These are phyloP conservation scores for Neogale vison DNA, from an alignment of 2,113 vertebrate genomes.

Conservation along the genomic window DNA sequence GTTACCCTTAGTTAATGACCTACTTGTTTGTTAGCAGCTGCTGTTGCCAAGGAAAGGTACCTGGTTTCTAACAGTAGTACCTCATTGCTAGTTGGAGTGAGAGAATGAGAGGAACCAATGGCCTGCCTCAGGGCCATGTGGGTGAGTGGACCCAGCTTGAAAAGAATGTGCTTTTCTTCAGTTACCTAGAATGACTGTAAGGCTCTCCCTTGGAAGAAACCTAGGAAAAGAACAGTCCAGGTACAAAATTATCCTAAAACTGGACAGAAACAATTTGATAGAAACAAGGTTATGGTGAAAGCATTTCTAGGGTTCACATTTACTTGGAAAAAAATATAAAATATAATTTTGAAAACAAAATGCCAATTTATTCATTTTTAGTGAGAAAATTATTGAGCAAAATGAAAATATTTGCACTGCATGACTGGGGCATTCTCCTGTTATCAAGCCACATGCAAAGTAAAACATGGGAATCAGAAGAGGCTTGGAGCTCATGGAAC, in stretches of 20 bases:
- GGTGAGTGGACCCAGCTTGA: slow-evolving; percentile 24
- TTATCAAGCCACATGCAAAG: neutral
- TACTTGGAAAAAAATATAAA: slow-evolving; percentile 17
- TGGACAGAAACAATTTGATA: neutral
- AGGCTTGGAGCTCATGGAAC: neutral
- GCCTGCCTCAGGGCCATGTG: slow-evolving; percentile 72
- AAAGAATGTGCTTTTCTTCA: slow-evolving; percentile 45
- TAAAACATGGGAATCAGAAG: neutral
- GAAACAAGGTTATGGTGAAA: neutral
- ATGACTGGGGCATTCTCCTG: neutral
- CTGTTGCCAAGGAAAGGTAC: slow-evolving; percentile 79
- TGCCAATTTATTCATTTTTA: neutral
- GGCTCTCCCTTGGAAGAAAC: neutral
- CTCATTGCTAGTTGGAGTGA: slow-evolving; percentile 74
- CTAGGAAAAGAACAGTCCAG: neutral
- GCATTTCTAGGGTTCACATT: neutral
- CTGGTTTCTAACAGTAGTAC: slow-evolving; percentile 85
- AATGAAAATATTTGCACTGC: neutral
- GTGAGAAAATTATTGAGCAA: neutral
- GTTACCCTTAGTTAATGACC: slow-evolving; percentile 82
- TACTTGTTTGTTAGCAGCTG: slow-evolving; percentile 84
- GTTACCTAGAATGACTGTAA: neutral
- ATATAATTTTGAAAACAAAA: slow-evolving; percentile 14
- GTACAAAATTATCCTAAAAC: neutral
- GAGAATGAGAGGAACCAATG: slow-evolving; percentile 47